A percentile compares a stretch with the other conserved stretches of the same genome.
These are phyloP conservation scores for Xestia xanthographa DNA, from an alignment of 2,888 invertebrate genomes.

Conservation along the genomic window DNA sequence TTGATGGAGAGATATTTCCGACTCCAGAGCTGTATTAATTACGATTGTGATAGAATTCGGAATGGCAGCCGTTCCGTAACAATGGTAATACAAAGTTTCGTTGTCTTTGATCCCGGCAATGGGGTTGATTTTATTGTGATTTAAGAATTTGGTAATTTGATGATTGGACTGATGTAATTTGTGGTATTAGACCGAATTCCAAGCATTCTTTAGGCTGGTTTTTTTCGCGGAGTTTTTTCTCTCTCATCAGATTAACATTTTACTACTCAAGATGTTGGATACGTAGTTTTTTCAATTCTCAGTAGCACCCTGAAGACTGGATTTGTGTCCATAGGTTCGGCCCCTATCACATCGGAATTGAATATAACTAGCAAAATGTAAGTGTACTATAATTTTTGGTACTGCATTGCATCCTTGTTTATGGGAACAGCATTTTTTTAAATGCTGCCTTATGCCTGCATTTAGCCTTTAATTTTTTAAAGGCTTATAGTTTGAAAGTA, in stretches of 20 bases:
- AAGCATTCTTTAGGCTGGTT: not conserved
- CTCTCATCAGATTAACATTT: not conserved
- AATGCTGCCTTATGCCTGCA: too few species aligned
- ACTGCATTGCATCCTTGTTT: too few species aligned
- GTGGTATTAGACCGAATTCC: constrained; percentile 16
- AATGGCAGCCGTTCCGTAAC: constrained; percentile 68
- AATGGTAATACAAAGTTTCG: constrained; percentile 69
- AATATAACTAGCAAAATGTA: not conserved
- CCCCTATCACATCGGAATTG: not conserved
- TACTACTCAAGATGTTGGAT: not conserved
- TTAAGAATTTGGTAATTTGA: constrained; percentile 60
- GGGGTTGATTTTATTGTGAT: constrained; percentile 66
- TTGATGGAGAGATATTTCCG: constrained; percentile 90
- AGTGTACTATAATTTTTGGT: not conserved
- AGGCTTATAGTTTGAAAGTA: not conserved
- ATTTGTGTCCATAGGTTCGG: not conserved
- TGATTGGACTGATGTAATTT: constrained; percentile 45
- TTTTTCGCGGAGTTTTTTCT: not conserved
- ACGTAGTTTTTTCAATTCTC: not conserved
- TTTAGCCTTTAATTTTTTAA: too few species aligned
- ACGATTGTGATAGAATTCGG: constrained; percentile 80
- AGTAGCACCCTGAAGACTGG: not conserved
- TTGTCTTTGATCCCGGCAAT: constrained; percentile 78
- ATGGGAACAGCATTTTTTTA: not conserved
- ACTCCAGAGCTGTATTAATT: constrained; percentile 87